Evolutionary conservation across 2,797 vertebrate species (phyloP), one percentile per base, ranked within the genome.

Genomic region (Paedocypris micromegethes): DNA sequence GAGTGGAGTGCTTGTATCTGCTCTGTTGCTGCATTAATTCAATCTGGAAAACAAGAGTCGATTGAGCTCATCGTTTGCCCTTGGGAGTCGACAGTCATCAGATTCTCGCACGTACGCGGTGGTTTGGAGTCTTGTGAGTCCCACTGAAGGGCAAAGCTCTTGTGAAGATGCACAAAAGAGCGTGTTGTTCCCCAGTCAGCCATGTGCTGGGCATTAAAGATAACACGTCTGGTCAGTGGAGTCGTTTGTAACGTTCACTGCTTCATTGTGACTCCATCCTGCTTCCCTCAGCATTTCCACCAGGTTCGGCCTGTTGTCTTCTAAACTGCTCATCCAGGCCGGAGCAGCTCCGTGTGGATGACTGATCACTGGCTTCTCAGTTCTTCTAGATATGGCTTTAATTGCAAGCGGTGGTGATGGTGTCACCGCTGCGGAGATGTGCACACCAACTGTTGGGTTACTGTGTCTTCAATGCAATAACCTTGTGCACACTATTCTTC

Each of bases 221-320:
- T 68, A 74, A 74, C 69, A 61, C 68, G 59, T 74, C 55, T 59
- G 61, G 54, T 69, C 66, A 59, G 60, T 49, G 55, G 48, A 54
- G 55, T 68, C 72, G 65, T 69, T 68, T 69, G 66, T 74, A 64
- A n/a, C 23, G 9, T 44, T 60, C 60, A 64, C 44, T 38, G 66
- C 43, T 49, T 70, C 60, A 64, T 70, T 63, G 60, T 63, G 55
- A 47, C 43, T 47, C 42, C 37, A 8, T 68, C 66, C 52, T 64
- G 72, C 72, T 68, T 53, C 61, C 60, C 66, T 73, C 72, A 73
- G 72, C 72, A 41, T 73, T 64, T 64, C 45, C 56, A 58, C 55
- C n/a, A 72, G 54, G 53, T 49, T 73, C 9, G 52, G 66, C 59
- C 48, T 7, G 58, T 50, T 68, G 66, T 64, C 55, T 48, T 54